These are phyloP conservation scores for Chrysomallon squamiferum DNA, from an alignment of 1,140 invertebrate genomes.

Conservation along the genomic window DNA sequence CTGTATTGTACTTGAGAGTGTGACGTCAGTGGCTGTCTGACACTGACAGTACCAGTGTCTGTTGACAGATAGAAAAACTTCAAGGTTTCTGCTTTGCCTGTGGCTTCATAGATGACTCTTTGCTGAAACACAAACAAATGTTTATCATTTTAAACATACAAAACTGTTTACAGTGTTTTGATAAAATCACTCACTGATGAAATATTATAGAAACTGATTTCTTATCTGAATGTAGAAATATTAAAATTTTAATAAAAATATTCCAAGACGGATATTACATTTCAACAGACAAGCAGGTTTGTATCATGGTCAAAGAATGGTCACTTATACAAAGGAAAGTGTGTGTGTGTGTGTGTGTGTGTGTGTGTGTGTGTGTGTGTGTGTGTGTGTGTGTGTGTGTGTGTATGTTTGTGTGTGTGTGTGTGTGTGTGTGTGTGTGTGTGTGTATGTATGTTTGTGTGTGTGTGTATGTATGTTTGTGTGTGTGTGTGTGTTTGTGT, in stretches of 20 bases:
- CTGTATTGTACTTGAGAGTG: constrained; percentile 20
- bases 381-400: no score
- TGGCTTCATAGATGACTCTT: constrained; percentile 27
- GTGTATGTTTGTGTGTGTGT: no score
- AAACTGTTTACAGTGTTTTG: background rate
- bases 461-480: no score
- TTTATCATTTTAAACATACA: no score
- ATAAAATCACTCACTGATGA: background rate
- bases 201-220: background rate
- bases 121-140: constrained; percentile 22
- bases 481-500: no score
- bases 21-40: constrained; percentile 18
- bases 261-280: background rate
- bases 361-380: no score
- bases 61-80: constrained; percentile 25
- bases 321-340: no score
- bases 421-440: no score
- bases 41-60: constrained; percentile 32
- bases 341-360: no score
- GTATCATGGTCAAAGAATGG: no score
- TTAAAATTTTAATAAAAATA: background rate
- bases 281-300: no score
- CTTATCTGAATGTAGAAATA: background rate
- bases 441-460: no score
- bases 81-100: constrained; percentile 17